Evolutionary conservation across 1,140 invertebrate species (phyloP), one percentile per base, ranked within the genome.

Genomic region (Aphis craccivora): DNA sequence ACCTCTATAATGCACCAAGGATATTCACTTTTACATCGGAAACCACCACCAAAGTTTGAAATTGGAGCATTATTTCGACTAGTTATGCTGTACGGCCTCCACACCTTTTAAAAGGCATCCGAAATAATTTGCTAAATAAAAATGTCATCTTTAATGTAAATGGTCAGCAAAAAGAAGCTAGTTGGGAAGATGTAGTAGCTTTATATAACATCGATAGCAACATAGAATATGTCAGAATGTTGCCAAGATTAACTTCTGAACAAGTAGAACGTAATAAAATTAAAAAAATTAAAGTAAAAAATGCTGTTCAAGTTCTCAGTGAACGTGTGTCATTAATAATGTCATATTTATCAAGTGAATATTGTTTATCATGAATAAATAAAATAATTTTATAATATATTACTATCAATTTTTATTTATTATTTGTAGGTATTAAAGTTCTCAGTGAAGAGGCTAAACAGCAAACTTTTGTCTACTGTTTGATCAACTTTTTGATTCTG

Each of bases 401-500:
- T 76, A n/a, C 18, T 45, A 45, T 45, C 30, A 14, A 76, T 53
- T 53, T 23, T 53, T 53, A 53, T 53, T 23, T 76, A 4, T n/a
- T 76, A n/a, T 45, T 45, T 76, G 25, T 23, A 76, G 60, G 25
- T n/a, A 23, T n/a, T 30, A 76, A 76, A 30, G 30, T 76, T n/a
- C 76, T 81, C 5, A 81, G n/a, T 35, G 30, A 35, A 83, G 8
- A 22, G 0, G n/a, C n/a, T 37, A 7, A 20, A 40, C 35, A 0
- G 35, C 76, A 22, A 40, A 35, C 5, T 40, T 83, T 14, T 83
- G 76, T 40, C 9, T 83, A n/a, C 25, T 87, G 25, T 45, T 87
- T n/a, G 84, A 87, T 86, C 11, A 45, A 25, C 83, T 86, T 25
- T 86, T 86, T 86, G 83, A 86, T 86, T 45, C 83, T 20, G 23